Base-by-base conservation (phyloP, 2,888 invertebrate genomes). In the Ceriagrion tenellum region DNA sequence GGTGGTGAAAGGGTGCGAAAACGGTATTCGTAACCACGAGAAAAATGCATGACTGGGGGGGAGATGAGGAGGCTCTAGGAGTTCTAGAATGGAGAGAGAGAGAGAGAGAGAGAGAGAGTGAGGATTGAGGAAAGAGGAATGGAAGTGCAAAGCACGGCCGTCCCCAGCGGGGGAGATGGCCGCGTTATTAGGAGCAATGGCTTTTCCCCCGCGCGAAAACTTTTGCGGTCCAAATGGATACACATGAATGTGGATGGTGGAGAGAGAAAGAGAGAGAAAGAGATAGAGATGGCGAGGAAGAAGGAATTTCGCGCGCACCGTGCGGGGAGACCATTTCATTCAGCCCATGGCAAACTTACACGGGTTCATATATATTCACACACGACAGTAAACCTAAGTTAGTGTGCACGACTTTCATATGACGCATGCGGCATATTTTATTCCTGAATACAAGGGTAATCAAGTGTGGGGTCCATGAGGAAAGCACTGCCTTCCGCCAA, bases 171-270 rank as follows among this genome's bases (percentile, higher is more conserved):
- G 74, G n/a, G 47, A 47, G 69, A 91, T 63, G 69, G 47, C 47
- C 69, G 47, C 56, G 74, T 47, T 93, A 93, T 93, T 93, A 69
- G 69, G 74, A 93, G 69, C 23, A 69, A 93, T 69, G 93, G 55
- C 93, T 93, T 69, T 23, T 20, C 91, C 91, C 47, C 20, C 91
- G 63, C 91, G 93, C 69, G 93, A n/a, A 69, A 93, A 93, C 69
- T 93, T 69, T 93, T 69, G 69, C 69, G 55, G 74, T 40, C 59
- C n/a, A 59, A 59, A 47, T 69, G 69, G 55, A 47, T 55, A 55
- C 47, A 55, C n/a, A 47, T 55, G 55, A 55, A 35, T 10, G 88
- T 4, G 88, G 35, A 88, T 4, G 35, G 35, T 35, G 40, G 88
- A 47, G 88, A 30, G 10, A 88, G 40, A 40, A n/a, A 12, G 30